Conservation (phyloP, 2,797 vertebrate species). For the Trichosurus vulpecula region DNA sequence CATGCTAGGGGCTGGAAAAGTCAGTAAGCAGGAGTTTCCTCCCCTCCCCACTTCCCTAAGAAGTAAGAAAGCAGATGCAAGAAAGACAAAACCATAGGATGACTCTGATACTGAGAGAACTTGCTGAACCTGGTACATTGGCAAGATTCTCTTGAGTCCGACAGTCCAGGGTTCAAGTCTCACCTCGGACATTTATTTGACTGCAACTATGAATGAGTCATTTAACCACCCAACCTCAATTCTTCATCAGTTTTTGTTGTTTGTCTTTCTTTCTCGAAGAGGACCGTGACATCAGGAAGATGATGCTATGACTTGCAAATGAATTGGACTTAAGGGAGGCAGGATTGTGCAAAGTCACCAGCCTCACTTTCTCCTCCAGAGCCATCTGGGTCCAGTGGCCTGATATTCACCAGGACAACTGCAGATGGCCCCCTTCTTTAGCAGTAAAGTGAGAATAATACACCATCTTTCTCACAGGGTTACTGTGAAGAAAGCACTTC, state of each 20-base stretch:
- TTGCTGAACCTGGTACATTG: background rate
- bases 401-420: too few species aligned
- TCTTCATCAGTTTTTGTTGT: background rate
- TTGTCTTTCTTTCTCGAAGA: too few species aligned
- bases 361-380: too few species aligned
- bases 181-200: background rate
- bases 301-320: too few species aligned
- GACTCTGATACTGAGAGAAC: background rate
- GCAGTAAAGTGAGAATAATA: background rate
- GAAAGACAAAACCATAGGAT: background rate
- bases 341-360: too few species aligned
- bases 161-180: background rate
- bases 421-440: too few species aligned
- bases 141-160: background rate
- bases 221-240: background rate
- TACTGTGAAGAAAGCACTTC: background rate
- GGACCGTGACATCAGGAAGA: too few species aligned
- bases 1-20: background rate
- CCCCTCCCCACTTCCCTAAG: background rate
- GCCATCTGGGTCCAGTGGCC: too few species aligned
- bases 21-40: too few species aligned
- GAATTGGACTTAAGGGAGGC: too few species aligned
- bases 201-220: background rate
- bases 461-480: background rate
- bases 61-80: background rate